Evolutionary conservation across 2,888 invertebrate species (phyloP), one percentile per base, ranked within the genome.

Genomic region (Cordilura impudica): DNA sequence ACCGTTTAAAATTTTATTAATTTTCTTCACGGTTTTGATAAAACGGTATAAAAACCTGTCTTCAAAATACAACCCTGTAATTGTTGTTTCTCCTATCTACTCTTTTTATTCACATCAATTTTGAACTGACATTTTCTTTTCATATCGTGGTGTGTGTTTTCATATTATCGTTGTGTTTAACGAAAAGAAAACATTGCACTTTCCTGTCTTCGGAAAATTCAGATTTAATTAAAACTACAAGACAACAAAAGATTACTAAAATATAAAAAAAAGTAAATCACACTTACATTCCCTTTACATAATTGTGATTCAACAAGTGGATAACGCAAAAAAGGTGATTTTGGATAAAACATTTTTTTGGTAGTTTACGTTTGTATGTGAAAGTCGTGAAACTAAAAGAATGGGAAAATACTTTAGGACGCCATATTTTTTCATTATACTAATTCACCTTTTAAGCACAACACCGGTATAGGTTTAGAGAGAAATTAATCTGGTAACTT

Each of bases 241-340:
- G 26, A 45, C 23, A 61, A 49, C 23, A 39, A 61, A 39, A 58
- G 12, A 26, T 18, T 21, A 18, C 4, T 47, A 29, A 51, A 65
- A 26, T 23, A 21, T 35, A 4, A 31, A 45, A 63, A 29, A 51
- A 43, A 2, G 39, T 51, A 21, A 21, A 19, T 66, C 71, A 70
- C 81, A 85, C 88, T 88, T 83, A 89, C 89, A 85, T 89, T 88
- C 82, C 86, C 83, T 84, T 86, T 86, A 8, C 88, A 84, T 51
- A 89, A 82, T 84, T 89, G 87, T 80, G 84, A 86, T 85, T 89
- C 89, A 75, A 89, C 82, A 65, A 84, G 84, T 74, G 86, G 83
- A 83, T 86, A 86, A 35, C 85, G 85, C 54, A 84, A 54, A 84
- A 90, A 89, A 83, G 90, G 89, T 83, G 88, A 85, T 84, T 86